Percentiles rank a stretch among this genome's conserved stretches.
Evolutionary conservation across 2,113 vertebrate genomes (phyloP).

Genomic region (Harpagus bidentatus): DNA sequence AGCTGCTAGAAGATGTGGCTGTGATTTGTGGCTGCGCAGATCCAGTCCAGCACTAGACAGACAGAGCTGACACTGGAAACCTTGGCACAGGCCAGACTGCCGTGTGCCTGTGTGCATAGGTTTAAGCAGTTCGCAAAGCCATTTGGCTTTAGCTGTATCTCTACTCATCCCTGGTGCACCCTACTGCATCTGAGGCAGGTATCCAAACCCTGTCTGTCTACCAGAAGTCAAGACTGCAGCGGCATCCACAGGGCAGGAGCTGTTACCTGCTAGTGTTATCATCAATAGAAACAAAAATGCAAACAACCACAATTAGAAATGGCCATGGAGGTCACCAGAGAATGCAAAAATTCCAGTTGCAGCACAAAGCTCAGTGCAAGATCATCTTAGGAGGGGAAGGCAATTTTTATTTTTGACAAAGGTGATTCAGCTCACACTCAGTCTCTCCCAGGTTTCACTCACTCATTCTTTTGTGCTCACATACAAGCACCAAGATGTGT

Average conservation of each 20-base stretch:
- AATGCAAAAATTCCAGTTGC: background rate
- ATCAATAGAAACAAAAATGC: background rate
- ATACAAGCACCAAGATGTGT: background rate
- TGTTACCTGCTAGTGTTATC: background rate
- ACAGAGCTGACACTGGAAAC: background rate
- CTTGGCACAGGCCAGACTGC: background rate
- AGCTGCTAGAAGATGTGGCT: background rate
- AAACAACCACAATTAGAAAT: background rate
- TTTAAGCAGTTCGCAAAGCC: background rate
- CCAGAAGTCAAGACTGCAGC: background rate
- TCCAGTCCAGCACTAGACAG: background rate
- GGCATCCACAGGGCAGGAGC: background rate
- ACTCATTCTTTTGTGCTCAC: background rate
- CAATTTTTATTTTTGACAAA: background rate
- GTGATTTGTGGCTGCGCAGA: background rate
- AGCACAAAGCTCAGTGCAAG: background rate
- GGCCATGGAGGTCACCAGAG: background rate
- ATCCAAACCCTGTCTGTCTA: background rate
- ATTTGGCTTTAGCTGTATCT: background rate
- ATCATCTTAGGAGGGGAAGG: background rate
- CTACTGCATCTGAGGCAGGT: background rate
- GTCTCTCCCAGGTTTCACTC: background rate
- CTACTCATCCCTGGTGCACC: background rate
- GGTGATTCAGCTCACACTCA: background rate
- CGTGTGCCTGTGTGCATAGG: fast-evolving